Conservation (phyloP, 1,140 invertebrate genomes). For the Bombus picipes region DNA sequence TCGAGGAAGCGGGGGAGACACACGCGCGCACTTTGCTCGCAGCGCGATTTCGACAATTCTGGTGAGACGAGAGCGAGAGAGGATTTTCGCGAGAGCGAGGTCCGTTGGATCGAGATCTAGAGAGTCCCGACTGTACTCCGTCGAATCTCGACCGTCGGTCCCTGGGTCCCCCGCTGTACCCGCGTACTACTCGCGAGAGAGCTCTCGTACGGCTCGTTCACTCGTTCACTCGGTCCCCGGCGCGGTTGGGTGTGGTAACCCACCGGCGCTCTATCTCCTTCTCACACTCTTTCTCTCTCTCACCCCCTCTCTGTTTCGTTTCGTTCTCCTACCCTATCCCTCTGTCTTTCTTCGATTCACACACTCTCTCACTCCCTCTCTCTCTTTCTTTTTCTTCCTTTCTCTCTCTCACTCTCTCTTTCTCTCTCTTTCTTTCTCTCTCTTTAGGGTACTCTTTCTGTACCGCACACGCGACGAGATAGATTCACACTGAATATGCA, state of each 20-base stretch:
- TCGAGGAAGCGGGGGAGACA: constrained; percentile 48
- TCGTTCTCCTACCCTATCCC: constrained; percentile 15
- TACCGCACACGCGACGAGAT: constrained; percentile 46
- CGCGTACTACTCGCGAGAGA: constrained; percentile 61
- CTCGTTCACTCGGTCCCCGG: constrained; percentile 73
- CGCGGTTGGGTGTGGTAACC: constrained; percentile 83
- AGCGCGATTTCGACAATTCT: constrained; percentile 32
- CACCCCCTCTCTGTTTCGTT: constrained; percentile 15
- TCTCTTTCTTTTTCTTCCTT: constrained; percentile 5
- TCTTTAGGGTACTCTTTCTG: constrained; percentile 39
- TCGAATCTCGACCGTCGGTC: constrained; percentile 46
- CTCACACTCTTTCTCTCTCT: constrained; percentile 16
- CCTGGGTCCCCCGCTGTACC: constrained; percentile 43
- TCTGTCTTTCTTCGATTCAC: constrained; percentile 3
- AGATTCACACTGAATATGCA: constrained; percentile 47
- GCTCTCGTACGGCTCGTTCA: constrained; percentile 61
- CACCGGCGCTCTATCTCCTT: constrained; percentile 73
- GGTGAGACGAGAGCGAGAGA: not conserved
- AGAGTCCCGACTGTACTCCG: constrained; percentile 41
- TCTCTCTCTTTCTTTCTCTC: not conserved
- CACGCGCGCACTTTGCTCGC: constrained; percentile 40
- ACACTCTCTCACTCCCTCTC: constrained; percentile 4
- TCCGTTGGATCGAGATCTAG: constrained; percentile 42
- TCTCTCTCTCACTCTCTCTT: not conserved
- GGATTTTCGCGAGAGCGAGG: constrained; percentile 27